A percentile compares a stretch with the other conserved stretches of the same genome.
phyloP scores from a whole-genome alignment of 2,888 invertebrate species.

The Stenoptilia bipunctidactyla region DNA sequence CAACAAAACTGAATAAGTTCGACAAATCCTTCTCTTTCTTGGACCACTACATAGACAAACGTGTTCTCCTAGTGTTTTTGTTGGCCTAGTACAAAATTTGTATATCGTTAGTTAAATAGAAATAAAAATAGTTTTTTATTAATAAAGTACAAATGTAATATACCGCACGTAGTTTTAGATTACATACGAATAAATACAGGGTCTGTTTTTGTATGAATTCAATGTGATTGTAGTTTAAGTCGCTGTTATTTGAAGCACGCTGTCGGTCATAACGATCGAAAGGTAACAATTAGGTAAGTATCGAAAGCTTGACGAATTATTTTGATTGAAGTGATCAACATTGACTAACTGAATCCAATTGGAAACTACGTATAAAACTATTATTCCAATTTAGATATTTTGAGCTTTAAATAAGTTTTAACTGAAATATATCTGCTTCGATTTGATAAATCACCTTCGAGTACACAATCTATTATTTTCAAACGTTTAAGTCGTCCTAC shows the following conservation, averaged over 20 bases:
- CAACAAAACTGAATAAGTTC: slow-evolving; percentile 63
- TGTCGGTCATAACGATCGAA: neutral
- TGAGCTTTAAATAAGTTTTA: too few species aligned
- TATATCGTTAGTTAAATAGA: slow-evolving; percentile 47
- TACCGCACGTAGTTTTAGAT: slow-evolving; percentile 57
- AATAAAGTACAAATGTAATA: slow-evolving; percentile 65
- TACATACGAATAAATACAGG: slow-evolving; percentile 66
- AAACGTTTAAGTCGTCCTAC: too few species aligned
- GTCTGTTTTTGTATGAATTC: slow-evolving; percentile 65
- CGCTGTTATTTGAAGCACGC: slow-evolving; percentile 15
- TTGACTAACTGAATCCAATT: too few species aligned
- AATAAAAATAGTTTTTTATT: slow-evolving; percentile 45
- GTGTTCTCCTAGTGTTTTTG: slow-evolving; percentile 33
- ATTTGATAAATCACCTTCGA: too few species aligned
- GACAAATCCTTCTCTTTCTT: slow-evolving; percentile 68
- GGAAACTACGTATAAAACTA: too few species aligned
- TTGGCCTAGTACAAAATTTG: slow-evolving; percentile 57
- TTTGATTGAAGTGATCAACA: too few species aligned
- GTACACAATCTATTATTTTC: too few species aligned
- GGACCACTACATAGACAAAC: slow-evolving; percentile 67
- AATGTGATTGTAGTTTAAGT: slow-evolving; percentile 71
- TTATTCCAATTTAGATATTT: too few species aligned
- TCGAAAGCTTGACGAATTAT: neutral
- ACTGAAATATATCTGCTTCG: too few species aligned
- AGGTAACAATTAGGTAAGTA: neutral